These are phyloP conservation scores for Caenorhabditis sp. DNA, from an alignment of 2,888 invertebrate species.

Conservation along the genomic window DNA sequence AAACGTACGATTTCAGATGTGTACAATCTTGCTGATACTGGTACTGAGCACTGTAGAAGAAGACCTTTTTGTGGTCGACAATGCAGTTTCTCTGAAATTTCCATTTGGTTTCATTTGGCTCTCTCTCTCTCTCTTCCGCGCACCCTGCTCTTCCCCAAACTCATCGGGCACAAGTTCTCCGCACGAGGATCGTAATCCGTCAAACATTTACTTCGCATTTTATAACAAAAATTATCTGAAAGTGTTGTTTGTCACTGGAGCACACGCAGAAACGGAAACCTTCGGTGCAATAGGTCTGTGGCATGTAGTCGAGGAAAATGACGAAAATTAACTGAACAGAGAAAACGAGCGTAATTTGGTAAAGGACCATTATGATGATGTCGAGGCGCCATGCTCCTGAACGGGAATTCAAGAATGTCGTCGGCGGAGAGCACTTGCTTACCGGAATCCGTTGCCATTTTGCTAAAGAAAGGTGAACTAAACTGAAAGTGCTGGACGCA, in stretches of 20 bases:
- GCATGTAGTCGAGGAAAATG: constrained; percentile 57
- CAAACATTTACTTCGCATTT: constrained; percentile 42
- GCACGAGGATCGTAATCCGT: constrained; percentile 40
- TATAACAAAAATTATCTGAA: constrained; percentile 46
- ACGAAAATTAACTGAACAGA: constrained; percentile 50
- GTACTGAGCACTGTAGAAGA: constrained; percentile 47
- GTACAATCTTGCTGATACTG: constrained; percentile 53
- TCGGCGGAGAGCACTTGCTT: background rate
- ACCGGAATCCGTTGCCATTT: background rate
- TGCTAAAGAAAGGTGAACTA: background rate
- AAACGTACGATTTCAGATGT: background rate
- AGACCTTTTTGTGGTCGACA: constrained; percentile 17
- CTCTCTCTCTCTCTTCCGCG: background rate
- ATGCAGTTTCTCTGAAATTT: constrained; percentile 35
- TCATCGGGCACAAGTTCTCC: constrained; percentile 26
- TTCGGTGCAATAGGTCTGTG: constrained; percentile 31
- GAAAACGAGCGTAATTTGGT: constrained; percentile 48
- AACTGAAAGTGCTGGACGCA: background rate
- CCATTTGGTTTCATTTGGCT: no score
- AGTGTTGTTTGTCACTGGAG: no score
- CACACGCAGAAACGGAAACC: no score
- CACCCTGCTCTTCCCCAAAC: background rate
- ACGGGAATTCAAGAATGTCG: no score
- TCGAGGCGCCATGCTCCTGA: constrained; percentile 54
- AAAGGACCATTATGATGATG: constrained; percentile 44